These are phyloP conservation scores for Platyura marginata DNA, from an alignment of 1,140 invertebrate species.

Conservation along the genomic window DNA sequence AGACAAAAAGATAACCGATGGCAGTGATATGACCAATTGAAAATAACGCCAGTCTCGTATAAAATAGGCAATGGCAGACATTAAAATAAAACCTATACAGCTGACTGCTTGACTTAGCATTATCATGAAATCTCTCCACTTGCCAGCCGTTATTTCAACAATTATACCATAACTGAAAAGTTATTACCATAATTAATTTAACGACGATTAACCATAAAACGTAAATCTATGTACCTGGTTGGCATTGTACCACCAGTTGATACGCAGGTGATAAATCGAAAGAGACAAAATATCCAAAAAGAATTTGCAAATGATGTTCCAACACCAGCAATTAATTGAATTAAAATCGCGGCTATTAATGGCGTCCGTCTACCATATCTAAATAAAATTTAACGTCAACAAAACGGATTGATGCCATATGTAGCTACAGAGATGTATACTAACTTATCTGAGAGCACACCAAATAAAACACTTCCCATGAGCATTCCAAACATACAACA, in stretches of 20 bases:
- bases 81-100: constrained; percentile 39
- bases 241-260: constrained; percentile 37
- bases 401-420: neutral
- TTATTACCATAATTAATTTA: constrained; percentile 9
- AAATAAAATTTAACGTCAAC: constrained; percentile 8
- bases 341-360: constrained; percentile 29
- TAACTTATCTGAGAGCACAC: constrained; percentile 53
- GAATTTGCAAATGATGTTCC: constrained; percentile 32
- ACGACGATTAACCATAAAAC: neutral
- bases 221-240: constrained; percentile 17
- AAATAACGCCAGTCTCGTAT: constrained; percentile 51
- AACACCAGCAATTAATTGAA: constrained; percentile 30
- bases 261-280: constrained; percentile 33
- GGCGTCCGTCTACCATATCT: constrained; percentile 37
- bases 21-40: constrained; percentile 54
- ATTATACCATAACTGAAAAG: constrained; percentile 45
- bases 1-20: constrained; percentile 45
- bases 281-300: constrained; percentile 33
- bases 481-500: constrained; percentile 59
- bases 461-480: constrained; percentile 35
- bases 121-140: constrained; percentile 46
- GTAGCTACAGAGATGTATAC: constrained; percentile 9
- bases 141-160: constrained; percentile 51
- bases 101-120: constrained; percentile 54
- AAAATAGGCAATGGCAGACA: constrained; percentile 40